A percentile compares a stretch with the other conserved stretches of the same genome.
These are phyloP conservation scores for Delichon dasypus DNA, from an alignment of 2,797 vertebrate species.

Conservation along the genomic window DNA sequence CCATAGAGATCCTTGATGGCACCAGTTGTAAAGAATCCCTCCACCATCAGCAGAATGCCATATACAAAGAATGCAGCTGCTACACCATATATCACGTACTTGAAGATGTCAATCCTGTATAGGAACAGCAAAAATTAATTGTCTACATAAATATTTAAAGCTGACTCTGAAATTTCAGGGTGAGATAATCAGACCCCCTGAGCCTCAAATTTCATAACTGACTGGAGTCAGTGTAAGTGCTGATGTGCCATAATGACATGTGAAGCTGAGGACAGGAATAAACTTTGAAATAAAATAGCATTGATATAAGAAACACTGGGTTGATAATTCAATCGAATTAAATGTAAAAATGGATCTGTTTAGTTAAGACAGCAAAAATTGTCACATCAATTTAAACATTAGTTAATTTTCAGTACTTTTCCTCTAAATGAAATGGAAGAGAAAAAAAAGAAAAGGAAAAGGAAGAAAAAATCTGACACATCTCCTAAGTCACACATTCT, in stretches of 20 bases:
- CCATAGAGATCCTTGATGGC: constrained; percentile 98
- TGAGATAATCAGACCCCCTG: background rate
- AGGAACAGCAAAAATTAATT: constrained; percentile 36
- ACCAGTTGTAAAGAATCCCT: constrained; percentile 98
- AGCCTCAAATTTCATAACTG: background rate
- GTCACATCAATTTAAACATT: background rate
- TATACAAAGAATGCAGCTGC: constrained; percentile 98
- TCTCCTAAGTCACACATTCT: background rate
- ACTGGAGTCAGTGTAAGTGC: background rate
- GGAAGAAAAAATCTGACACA: background rate
- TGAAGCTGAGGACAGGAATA: background rate
- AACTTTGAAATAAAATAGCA: background rate
- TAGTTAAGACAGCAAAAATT: background rate
- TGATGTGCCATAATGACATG: background rate
- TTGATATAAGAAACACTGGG: background rate
- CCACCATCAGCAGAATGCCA: constrained; percentile 98
- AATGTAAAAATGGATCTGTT: background rate
- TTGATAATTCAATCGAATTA: background rate
- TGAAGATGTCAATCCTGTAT: constrained; percentile 96
- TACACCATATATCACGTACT: constrained; percentile 98
- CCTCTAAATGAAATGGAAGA: background rate
- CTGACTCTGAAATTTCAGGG: background rate
- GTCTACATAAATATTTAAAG: background rate
- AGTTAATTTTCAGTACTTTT: background rate
- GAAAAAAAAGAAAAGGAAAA: background rate